phyloP scores from a whole-genome alignment of 2,113 vertebrate species.

The Phrynosoma blainvillii region DNA sequence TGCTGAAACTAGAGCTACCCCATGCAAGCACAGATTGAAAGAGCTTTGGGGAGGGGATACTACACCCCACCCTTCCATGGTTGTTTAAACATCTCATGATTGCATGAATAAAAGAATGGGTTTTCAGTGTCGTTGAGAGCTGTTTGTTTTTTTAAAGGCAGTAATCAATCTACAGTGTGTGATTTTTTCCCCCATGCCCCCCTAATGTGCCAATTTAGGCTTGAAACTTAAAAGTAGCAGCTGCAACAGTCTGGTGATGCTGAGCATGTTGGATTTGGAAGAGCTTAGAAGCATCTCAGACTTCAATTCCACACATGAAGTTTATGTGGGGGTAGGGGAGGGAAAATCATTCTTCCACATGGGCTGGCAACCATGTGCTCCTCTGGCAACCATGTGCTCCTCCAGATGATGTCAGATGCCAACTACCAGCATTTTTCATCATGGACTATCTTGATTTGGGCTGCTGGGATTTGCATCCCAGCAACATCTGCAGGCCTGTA shows the following conservation, averaged over 20 bases:
- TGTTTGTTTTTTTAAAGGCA: neutral
- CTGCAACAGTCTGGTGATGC: neutral
- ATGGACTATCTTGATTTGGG: no score
- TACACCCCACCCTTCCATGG: neutral
- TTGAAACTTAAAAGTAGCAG: neutral
- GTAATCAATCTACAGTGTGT: neutral
- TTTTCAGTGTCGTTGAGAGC: no score
- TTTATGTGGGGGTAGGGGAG: neutral
- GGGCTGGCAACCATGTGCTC: neutral
- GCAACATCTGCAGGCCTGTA: no score
- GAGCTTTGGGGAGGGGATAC: neutral
- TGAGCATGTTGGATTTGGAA: neutral
- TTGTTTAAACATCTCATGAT: slow-evolving; percentile 12
- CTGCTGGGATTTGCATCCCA: no score
- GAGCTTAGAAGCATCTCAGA: neutral
- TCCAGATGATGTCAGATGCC: no score
- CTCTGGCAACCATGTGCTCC: neutral
- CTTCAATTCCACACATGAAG: neutral
- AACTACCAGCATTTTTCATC: no score
- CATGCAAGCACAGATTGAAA: neutral
- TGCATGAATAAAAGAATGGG: neutral
- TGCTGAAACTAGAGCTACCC: neutral
- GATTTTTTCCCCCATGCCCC: neutral
- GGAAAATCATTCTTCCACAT: neutral
- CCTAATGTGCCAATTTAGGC: neutral